Evolutionary conservation across 2,888 invertebrate species (phyloP), one percentile per base, ranked within the genome.

Genomic region (Tenthredo scrophulariae): DNA sequence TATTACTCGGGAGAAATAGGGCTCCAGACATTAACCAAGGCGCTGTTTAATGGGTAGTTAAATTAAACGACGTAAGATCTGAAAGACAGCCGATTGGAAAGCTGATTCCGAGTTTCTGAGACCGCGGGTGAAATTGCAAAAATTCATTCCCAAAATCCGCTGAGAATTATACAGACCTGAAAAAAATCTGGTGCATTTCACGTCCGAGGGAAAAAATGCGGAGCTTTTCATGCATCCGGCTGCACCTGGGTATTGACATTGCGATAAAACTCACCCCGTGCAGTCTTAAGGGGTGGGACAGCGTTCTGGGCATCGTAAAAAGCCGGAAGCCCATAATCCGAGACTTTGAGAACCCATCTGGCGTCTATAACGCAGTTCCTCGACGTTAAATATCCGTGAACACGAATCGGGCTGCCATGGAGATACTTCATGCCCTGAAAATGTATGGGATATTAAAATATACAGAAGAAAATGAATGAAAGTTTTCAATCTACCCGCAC

Each of bases 341-440:
- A 97, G 87, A 99, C 95, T 94, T 98, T 98, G 86, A 99, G 95
- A 86, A 98, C 98, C 98, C 98, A 99, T 88, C 99, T 96, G 85
- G 98, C 97, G 94, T 99, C 99, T 86, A 99, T 98, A 72, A 98
- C 97, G 94, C 98, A 98, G 94, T 98, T 98, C 87, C 98, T 95
- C 72, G 98, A 98, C 6, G 97, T 96, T 84, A 99, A 95, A 89
- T 96, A 96, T 58, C 98, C 98, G 94, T 99, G 98, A 87, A 96
- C 96, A 89, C 97, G 96, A 89, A 98, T 95, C 22, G 97, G 95
- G 33, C 97, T 96, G 70, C 96, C 95, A 94, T 99, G 99, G 84
- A 99, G 94, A 93, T 98, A 98, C 90, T 97, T 96, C 96, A 98
- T 97, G 74, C 98, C 99, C 96, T 97, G 92, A 93, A 92, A 77